Evolutionary conservation across 30 jellyfish, hydroid and myxozoan species (phyloP).

Genomic region (Aurelia sp.): DNA sequence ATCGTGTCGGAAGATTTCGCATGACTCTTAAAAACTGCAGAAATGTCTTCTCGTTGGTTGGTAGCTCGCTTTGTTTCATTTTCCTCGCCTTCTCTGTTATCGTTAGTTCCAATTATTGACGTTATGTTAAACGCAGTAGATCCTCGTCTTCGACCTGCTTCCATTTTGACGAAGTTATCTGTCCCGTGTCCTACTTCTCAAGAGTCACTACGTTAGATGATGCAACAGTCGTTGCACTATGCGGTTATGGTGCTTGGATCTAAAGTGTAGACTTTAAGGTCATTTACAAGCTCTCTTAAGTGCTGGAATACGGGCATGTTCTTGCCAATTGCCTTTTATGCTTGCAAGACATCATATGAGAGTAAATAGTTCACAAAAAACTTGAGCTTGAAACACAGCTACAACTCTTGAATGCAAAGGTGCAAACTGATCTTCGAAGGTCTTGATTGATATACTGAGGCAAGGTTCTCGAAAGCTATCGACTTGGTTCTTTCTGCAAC

Average conservation of each 20-base stretch:
- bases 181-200: background rate
- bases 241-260: background rate
- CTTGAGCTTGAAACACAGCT: no score
- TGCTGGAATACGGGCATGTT: no score
- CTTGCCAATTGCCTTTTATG: no score
- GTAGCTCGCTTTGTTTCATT: background rate
- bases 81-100: background rate
- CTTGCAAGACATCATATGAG: no score
- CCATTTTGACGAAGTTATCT: background rate
- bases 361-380: no score
- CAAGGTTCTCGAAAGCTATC: no score
- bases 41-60: background rate
- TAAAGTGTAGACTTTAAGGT: no score
- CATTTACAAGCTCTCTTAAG: no score
- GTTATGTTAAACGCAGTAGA: slow-evolving; percentile 17
- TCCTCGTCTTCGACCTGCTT: slow-evolving; percentile 17
- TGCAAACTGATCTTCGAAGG: no score
- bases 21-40: background rate
- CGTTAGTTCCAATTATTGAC: slow-evolving; percentile 29
- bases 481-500: no score
- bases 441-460: no score
- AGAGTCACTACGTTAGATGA: background rate
- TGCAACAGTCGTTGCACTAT: background rate
- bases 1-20: background rate
- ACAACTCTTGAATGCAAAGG: no score